Conservation (phyloP, 2,888 invertebrate species). For the Drosophila bunnanda region DNA sequence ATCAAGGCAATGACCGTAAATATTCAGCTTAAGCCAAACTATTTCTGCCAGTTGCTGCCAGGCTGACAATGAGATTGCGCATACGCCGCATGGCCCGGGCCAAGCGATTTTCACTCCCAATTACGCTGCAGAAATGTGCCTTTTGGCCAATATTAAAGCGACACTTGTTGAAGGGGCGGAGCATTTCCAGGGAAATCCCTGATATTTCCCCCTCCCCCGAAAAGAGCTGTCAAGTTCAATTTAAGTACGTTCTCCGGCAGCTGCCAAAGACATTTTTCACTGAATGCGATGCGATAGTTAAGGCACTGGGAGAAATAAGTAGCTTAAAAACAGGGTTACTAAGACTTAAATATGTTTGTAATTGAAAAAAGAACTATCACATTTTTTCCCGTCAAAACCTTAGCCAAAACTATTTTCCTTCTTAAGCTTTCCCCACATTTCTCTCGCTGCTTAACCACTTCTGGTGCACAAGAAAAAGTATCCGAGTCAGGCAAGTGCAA, state of each 20-base stretch:
- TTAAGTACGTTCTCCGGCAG: constrained; percentile 46
- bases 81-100: constrained; percentile 57
- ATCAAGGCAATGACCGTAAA: constrained; percentile 16
- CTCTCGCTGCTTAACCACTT: not conserved
- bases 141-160: constrained; percentile 20
- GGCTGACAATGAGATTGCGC: constrained; percentile 55
- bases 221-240: constrained; percentile 48
- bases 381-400: not conserved
- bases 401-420: not conserved
- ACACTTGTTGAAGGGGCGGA: constrained; percentile 45
- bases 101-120: constrained; percentile 46
- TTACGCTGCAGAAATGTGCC: constrained; percentile 51
- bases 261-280: constrained; percentile 64
- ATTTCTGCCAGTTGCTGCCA: constrained; percentile 14
- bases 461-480: not conserved
- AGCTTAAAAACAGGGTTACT: not conserved
- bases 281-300: constrained; percentile 48
- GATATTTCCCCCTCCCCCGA: constrained; percentile 10
- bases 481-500: constrained; percentile 3
- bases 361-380: not conserved
- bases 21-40: constrained; percentile 8
- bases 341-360: not conserved
- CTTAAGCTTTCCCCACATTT: constrained; percentile 50
- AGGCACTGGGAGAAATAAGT: not conserved
- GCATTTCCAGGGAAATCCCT: not conserved